Conservation (phyloP, 2,113 vertebrate species). For the Colius striatus region DNA sequence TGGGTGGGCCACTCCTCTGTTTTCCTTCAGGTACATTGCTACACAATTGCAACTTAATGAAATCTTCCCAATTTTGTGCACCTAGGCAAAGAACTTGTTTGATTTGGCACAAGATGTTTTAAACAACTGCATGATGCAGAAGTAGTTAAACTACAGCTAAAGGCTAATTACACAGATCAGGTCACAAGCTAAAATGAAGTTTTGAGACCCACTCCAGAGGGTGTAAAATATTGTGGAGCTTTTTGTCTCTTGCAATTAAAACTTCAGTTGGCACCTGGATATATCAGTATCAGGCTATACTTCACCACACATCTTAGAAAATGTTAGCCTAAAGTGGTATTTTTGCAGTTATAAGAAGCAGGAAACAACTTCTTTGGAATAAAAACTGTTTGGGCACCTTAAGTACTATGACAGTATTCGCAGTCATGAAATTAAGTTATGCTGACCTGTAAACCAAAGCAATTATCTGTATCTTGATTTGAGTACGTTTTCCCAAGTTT, state of each 20-base stretch:
- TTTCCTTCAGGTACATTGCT: too few relatives aligned
- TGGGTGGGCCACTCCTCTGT: too few relatives aligned
- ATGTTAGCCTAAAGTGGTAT: neutral
- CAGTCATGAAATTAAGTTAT: neutral
- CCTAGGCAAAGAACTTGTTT: neutral
- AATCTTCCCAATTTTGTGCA: neutral
- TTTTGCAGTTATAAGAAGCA: neutral
- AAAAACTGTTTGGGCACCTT: neutral
- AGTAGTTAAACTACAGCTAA: neutral
- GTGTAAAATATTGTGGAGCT: neutral
- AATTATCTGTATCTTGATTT: neutral
- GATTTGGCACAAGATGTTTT: neutral
- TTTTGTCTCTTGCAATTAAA: neutral
- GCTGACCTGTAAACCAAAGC: neutral
- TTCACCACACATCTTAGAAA: neutral
- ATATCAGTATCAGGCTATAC: neutral
- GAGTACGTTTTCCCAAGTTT: neutral
- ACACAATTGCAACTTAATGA: neutral
- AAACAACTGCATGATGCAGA: neutral
- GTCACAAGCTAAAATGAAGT: neutral
- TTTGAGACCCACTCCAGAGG: neutral
- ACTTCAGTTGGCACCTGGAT: neutral
- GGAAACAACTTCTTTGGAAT: neutral
- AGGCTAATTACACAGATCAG: neutral
- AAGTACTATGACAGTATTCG: neutral